Base-by-base conservation (phyloP, 2,797 vertebrate genomes). In the Eutrigla gurnardus region DNA sequence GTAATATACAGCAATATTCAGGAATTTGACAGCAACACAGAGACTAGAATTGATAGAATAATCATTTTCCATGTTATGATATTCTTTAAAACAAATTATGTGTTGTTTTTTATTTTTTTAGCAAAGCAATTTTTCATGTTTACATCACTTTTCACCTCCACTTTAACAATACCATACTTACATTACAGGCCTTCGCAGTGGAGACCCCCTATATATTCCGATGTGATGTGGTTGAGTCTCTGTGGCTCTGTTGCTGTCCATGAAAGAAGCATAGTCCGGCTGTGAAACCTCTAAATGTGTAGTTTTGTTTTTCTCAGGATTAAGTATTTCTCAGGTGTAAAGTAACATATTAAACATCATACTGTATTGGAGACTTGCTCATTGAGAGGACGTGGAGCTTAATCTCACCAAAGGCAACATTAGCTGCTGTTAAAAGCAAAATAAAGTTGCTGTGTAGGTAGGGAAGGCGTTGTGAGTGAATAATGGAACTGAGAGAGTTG, bases 231-330 rank as follows among this genome's bases (percentile, higher is more conserved):
- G 62, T 65, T 73, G 77, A 81, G 84, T 88, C 83, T 86, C 43
- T 78, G 55, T 46, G 62, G 70, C 85, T 70, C 50, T 50, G 75
- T 91, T 90, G 87, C 70, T 87, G 59, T 54, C 33, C 62, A 65
- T 87, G 86, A 92, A 86, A 88, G 69, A 86, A 80, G 77, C 75
- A 68, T 39, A 70, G 40, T 83, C 83, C 82, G 86, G 39, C 73
- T 82, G 76, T 78, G 77, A 79, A 85, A 85, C 66, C 70, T 86
- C 43, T 81, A 32, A 59, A 81, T 84, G 83, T 75, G 68, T 67
- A 62, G 55, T 79, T 71, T 88, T 93, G 86, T 90, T 95, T 93
- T 83, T 88, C 72, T 93, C 94, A 88, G 88, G 85, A 89, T 75
- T 42, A 40, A 71, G 46, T 72, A 64, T 74, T 81, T 66, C 68